These are phyloP conservation scores for Laupala kohalensis DNA, from an alignment of 1,140 invertebrate species.

Conservation along the genomic window DNA sequence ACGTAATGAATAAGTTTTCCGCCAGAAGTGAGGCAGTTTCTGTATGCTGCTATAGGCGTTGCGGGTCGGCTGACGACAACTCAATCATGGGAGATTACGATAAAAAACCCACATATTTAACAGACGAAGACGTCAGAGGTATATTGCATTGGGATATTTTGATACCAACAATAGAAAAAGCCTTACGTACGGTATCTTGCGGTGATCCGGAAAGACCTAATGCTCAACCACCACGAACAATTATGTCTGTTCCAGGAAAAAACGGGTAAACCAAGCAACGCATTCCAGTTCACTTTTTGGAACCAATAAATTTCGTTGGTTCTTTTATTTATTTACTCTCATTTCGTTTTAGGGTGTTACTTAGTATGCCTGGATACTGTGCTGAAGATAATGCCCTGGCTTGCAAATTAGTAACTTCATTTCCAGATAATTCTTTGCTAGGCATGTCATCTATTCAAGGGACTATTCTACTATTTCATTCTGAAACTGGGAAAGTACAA, in stretches of 20 bases:
- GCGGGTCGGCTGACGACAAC: too few species aligned
- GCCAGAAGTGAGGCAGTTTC: too few species aligned
- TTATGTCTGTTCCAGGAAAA: not conserved
- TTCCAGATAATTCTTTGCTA: slow-evolving; percentile 24
- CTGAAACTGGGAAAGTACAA: slow-evolving; percentile 29
- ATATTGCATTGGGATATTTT: not conserved
- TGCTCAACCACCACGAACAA: not conserved
- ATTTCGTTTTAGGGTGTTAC: slow-evolving; percentile 18
- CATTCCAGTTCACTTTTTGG: not conserved
- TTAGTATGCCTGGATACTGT: slow-evolving; percentile 35
- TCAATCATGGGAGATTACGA: too few species aligned
- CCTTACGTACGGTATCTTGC: not conserved
- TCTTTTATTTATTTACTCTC: not conserved
- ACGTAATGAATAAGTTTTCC: too few species aligned
- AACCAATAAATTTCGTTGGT: not conserved
- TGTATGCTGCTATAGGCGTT: too few species aligned
- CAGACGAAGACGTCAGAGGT: slow-evolving; percentile 1
- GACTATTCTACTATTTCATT: slow-evolving; percentile 31
- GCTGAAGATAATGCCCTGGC: slow-evolving; percentile 29
- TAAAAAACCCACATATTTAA: slow-evolving; percentile 1
- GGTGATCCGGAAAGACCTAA: not conserved
- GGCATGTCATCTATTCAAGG: slow-evolving; percentile 30
- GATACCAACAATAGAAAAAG: not conserved
- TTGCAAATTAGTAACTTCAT: slow-evolving; percentile 34
- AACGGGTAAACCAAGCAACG: not conserved